Percentiles rank a stretch among this genome's conserved stretches.
Conservation (phyloP, 2,113 vertebrate genomes). For the Chloroceryle aenea region DNA sequence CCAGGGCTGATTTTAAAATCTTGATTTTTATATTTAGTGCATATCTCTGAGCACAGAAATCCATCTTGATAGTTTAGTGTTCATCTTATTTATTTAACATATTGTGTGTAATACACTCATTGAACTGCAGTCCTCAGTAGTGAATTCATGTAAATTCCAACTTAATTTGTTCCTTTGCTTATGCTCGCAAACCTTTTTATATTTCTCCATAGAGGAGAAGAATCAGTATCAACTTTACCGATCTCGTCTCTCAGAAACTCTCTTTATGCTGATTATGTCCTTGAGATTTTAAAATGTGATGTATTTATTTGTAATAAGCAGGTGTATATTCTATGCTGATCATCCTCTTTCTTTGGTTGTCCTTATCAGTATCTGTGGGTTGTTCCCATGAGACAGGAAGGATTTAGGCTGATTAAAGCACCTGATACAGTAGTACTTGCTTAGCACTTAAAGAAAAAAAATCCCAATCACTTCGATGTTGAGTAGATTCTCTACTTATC, state of each 20-base stretch:
- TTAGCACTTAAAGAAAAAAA: not conserved
- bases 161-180: not conserved
- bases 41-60: not conserved
- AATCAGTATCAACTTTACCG: not conserved
- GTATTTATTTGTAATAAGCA: not conserved
- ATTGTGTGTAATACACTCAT: not conserved
- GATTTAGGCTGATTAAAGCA: constrained; percentile 5
- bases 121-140: not conserved
- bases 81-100: not conserved
- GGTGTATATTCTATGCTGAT: not conserved
- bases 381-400: not conserved
- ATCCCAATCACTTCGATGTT: not conserved
- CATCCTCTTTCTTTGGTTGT: not conserved
- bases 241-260: not conserved
- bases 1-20: not conserved
- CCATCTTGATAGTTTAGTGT: not conserved
- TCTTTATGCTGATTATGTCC: not conserved
- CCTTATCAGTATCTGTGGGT: not conserved
- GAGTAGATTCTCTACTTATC: not conserved
- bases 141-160: not conserved
- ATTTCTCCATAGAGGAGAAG: not conserved
- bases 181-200: not conserved
- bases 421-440: not conserved
- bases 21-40: not conserved
- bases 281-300: not conserved